Percentiles rank a stretch among this genome's conserved stretches.
phyloP scores from a whole-genome alignment of 2,888 invertebrate genomes.

The Tachina grossa region DNA sequence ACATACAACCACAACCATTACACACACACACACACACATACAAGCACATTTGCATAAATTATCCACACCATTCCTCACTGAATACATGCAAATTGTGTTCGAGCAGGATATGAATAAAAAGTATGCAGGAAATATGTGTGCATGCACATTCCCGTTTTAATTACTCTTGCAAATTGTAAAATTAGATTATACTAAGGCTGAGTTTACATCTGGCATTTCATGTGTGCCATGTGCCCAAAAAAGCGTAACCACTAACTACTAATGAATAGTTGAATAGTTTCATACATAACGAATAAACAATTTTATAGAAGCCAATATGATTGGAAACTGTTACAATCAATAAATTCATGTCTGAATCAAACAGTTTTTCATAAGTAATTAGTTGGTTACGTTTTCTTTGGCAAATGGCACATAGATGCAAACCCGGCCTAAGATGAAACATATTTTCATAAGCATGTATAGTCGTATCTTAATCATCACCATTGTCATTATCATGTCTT shows the following conservation, averaged over 20 bases:
- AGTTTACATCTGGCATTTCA: too few relatives aligned
- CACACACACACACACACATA: background rate
- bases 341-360: too few relatives aligned
- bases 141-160: background rate
- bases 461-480: background rate
- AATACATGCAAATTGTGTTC: background rate
- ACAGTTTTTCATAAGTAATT: too few relatives aligned
- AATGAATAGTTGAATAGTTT: too few relatives aligned
- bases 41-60: background rate
- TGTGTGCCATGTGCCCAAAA: too few relatives aligned
- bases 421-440: background rate
- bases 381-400: too few relatives aligned
- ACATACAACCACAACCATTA: background rate
- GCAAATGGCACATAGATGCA: too few relatives aligned
- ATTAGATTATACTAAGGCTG: background rate
- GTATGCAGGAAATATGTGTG: background rate
- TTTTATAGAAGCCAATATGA: too few relatives aligned
- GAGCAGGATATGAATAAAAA: background rate
- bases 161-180: background rate
- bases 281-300: too few relatives aligned
- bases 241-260: too few relatives aligned
- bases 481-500: background rate
- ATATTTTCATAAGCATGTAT: background rate
- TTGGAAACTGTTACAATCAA: too few relatives aligned
- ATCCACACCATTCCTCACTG: background rate